Evolutionary conservation across 2,888 invertebrate species (phyloP).

Genomic region (Cataglyphis cursor): DNA sequence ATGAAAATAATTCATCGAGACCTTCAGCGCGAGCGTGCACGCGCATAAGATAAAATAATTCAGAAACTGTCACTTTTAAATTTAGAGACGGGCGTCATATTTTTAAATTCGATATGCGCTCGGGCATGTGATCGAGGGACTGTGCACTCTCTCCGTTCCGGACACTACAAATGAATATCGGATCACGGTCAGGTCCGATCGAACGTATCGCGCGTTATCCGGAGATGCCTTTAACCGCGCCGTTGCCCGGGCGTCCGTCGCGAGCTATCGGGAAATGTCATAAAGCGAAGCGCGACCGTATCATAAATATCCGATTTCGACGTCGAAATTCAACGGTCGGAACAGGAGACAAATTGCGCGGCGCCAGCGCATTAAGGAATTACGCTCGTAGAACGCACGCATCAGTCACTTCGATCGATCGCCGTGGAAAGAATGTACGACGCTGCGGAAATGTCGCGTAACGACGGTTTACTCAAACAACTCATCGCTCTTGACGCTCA

Average conservation of each 20-base stretch:
- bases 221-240: slow-evolving; percentile 69
- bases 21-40: not conserved
- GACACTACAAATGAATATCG: slow-evolving; percentile 72
- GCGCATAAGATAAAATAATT: slow-evolving; percentile 2
- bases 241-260: slow-evolving; percentile 66
- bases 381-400: slow-evolving; percentile 31
- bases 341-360: slow-evolving; percentile 35
- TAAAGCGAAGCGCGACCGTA: slow-evolving; percentile 65
- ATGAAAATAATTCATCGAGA: not conserved
- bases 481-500: not conserved
- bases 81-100: slow-evolving; percentile 11
- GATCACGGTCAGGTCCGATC: slow-evolving; percentile 63
- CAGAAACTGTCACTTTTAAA: slow-evolving; percentile 9
- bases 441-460: not conserved
- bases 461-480: not conserved
- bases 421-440: slow-evolving; percentile 28
- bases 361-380: slow-evolving; percentile 52
- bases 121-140: slow-evolving; percentile 1
- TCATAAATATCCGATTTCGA: slow-evolving; percentile 63
- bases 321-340: slow-evolving; percentile 62
- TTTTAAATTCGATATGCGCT: slow-evolving; percentile 7
- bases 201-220: slow-evolving; percentile 63
- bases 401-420: slow-evolving; percentile 45
- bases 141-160: slow-evolving; percentile 48
- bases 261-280: slow-evolving; percentile 68